Percentiles rank a stretch among this genome's conserved stretches.
phyloP scores from a whole-genome alignment of 1,140 invertebrate species.

The Megalonaias nervosa region DNA sequence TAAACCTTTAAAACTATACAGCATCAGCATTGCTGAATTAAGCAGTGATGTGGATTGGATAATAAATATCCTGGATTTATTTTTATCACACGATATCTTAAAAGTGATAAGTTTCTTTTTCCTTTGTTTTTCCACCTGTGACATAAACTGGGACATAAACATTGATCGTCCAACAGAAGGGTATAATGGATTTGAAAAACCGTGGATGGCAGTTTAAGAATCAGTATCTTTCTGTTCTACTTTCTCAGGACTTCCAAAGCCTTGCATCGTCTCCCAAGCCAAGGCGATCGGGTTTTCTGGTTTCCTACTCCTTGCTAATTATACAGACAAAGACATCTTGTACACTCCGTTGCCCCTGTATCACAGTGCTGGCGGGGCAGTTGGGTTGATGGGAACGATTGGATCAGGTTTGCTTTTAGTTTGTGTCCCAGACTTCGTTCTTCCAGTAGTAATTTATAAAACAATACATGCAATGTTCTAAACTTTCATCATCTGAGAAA shows the following conservation, averaged over 20 bases:
- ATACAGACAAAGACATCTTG: slow-evolving; percentile 46
- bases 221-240: too few relatives aligned
- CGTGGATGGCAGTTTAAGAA: too few relatives aligned
- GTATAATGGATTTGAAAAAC: too few relatives aligned
- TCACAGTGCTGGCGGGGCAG: slow-evolving; percentile 55
- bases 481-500: background rate
- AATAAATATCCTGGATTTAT: too few relatives aligned
- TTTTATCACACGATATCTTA: too few relatives aligned
- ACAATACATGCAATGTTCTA: background rate
- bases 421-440: background rate
- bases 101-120: too few relatives aligned
- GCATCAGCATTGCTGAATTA: too few relatives aligned
- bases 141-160: too few relatives aligned
- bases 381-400: slow-evolving; percentile 49
- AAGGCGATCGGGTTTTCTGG: slow-evolving; percentile 37
- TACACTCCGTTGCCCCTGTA: slow-evolving; percentile 62
- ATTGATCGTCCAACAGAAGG: too few relatives aligned
- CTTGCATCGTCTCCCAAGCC: slow-evolving; percentile 41
- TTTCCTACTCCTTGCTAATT: slow-evolving; percentile 33
- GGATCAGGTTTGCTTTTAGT: slow-evolving; percentile 37
- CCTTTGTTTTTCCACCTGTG: too few relatives aligned
- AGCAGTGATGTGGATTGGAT: too few relatives aligned
- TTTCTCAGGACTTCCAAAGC: slow-evolving; percentile 49
- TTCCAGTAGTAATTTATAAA: background rate
- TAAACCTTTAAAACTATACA: too few relatives aligned